phyloP scores from a whole-genome alignment of 2,113 vertebrate species.

The Pipra filicauda region DNA sequence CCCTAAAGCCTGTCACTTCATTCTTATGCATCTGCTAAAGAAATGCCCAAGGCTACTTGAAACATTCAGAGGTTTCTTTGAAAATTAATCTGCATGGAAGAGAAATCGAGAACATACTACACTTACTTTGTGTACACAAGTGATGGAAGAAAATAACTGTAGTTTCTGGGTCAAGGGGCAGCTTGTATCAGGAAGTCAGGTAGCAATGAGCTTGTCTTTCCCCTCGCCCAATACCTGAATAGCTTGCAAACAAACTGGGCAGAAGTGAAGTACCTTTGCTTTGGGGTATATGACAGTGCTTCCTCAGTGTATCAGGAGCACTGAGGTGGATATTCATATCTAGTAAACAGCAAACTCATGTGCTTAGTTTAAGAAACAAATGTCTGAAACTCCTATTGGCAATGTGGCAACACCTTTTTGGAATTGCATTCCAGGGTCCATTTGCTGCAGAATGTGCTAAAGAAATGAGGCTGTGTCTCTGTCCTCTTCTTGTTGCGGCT shows the following conservation, averaged over 20 bases:
- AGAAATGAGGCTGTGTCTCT: not conserved
- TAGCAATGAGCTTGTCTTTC: not conserved
- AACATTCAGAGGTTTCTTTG: not conserved
- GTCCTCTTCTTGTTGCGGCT: not conserved
- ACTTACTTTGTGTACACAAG: not conserved
- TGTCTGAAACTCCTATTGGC: not conserved
- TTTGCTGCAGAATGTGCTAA: not conserved
- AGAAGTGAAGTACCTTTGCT: not conserved
- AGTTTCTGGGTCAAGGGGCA: not conserved
- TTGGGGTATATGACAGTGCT: fast-evolving
- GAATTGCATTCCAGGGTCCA: not conserved
- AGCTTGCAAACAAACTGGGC: not conserved
- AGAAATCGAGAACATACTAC: not conserved
- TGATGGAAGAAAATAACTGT: not conserved
- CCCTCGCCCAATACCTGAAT: not conserved
- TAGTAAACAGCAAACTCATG: not conserved
- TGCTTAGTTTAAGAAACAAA: not conserved
- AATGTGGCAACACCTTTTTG: not conserved
- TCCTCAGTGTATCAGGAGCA: not conserved
- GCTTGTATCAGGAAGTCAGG: not conserved
- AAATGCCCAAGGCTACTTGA: not conserved
- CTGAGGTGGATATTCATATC: not conserved
- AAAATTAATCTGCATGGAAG: conserved; percentile 2
- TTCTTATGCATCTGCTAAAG: not conserved
- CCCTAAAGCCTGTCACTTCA: not conserved